Base-by-base conservation (phyloP, 1,140 invertebrate genomes). In the Penaeus vannamei region DNA sequence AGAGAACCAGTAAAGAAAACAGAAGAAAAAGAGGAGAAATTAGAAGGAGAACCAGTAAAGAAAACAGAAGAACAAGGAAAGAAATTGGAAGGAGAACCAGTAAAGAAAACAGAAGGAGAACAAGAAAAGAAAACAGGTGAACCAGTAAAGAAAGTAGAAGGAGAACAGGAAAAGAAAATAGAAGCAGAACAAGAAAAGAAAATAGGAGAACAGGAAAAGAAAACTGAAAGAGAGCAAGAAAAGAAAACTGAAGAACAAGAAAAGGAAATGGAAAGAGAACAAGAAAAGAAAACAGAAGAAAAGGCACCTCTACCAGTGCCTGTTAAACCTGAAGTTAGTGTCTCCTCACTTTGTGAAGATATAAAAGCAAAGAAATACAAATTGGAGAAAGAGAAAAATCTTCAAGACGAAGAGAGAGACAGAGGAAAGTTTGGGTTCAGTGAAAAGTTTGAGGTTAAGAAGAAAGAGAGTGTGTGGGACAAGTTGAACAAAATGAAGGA, bases 381-480 rank as follows among this genome's bases (percentile, higher is more conserved):
- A 59, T 81, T 7, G 60, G 60, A 46, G 62, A 86, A 46, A 86
- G 85, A 81, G 76, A 62, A 20, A 26, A 46, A 62, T 23, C 36
- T 64, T 60, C 76, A 60, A 77, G 80, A 23, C n/a, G 84, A 85
- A 32, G 59, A 36, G 32, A 85, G 77, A 53, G 86, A 86, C 10
- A 59, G 79, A 20, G 22, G 36, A 14, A 87, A 83, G 62, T 19
- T 82, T 46, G 86, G 79, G 14, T 20, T 26, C 12, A 32, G n/a
- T 5, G 87, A 89, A 64, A 89, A 77, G 64, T 36, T 72, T 10
- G 87, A 89, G 79, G 29, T 62, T 23, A 89, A 85, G 42, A 84
- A 79, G n/a, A 89, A 89, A 36, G 87, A 89, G 60, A 89, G 82
- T 79, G 87, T 89, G 22, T 89, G 87, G 87, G 87, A 89, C 62